phyloP scores from a whole-genome alignment of 1,140 invertebrate species.

The Drosophila ambigua region DNA sequence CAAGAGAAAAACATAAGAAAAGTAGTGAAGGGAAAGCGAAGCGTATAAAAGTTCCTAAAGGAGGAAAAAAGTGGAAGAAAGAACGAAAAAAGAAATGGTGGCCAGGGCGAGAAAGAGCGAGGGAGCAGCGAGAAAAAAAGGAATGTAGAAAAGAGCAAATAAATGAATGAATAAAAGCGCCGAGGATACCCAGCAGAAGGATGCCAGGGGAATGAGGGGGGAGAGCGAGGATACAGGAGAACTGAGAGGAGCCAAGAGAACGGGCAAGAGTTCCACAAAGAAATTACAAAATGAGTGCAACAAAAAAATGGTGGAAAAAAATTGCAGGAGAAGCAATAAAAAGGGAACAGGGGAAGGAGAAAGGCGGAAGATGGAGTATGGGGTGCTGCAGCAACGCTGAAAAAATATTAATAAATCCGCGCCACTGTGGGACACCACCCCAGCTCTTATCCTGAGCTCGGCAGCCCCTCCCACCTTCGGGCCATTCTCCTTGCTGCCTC shows the following conservation, averaged over 20 bases:
- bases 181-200: constrained; percentile 27
- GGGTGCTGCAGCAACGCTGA: constrained; percentile 32
- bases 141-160: constrained; percentile 70
- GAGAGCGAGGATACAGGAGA: neutral
- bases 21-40: constrained; percentile 18
- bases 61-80: constrained; percentile 17
- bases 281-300: constrained; percentile 74
- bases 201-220: neutral
- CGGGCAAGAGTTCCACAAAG: constrained; percentile 53
- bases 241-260: constrained; percentile 15
- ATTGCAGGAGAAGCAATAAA: constrained; percentile 2
- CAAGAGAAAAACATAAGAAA: constrained; percentile 32
- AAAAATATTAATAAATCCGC: constrained; percentile 77
- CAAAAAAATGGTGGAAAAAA: constrained; percentile 28
- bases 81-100: constrained; percentile 55
- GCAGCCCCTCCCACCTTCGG: neutral
- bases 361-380: too few relatives aligned
- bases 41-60: constrained; percentile 39
- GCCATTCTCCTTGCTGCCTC: neutral
- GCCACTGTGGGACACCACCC: constrained; percentile 35
- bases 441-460: too few relatives aligned
- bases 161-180: constrained; percentile 81
- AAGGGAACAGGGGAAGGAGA: neutral
- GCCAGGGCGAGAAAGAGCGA: constrained; percentile 24
- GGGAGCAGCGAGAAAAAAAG: constrained; percentile 26